Base-by-base conservation (phyloP, 2,113 vertebrate species). In the Sardina pilchardus region DNA sequence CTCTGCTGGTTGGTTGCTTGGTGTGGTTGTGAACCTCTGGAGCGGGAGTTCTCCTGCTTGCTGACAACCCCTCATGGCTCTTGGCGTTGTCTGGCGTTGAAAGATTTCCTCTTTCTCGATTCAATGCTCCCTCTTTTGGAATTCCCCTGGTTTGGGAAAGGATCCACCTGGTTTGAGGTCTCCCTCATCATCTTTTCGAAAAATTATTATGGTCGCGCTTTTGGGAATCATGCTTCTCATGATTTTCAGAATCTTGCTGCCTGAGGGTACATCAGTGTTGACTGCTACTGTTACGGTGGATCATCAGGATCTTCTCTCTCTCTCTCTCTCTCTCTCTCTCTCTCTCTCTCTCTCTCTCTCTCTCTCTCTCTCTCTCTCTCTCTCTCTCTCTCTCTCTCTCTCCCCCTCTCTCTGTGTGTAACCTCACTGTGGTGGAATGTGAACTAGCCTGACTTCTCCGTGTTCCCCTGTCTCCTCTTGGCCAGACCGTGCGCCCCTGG, bases 281-380 rank as follows among this genome's bases (percentile, higher is more conserved):
- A 36, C 71, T 78, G 71, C 71, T 78, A 39, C 30, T 78, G 71
- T 36, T 39, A 78, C 30, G 26, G 71, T 36, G 71, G 30, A 36
- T 34, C 34, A 39, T 78, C 30, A 36, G 71, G 34, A 78, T 36
- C 39, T 12, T 78, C 71, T 78, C 71, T 36, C 71, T 78, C 83
- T 67, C 42, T 84, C 42, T 81, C 48, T 89, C 81, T n/a, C 9
- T 84, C 53, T 63, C 63, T n/a, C 30, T 83, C 50, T 86, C 83
- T 85, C 75, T 30, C 63, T 86, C 81, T 85, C 85, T 85, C 84
- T 87, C 78, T 80, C 85, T 85, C 82, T 81, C 50, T 82, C 82
- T 17, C 84, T 81, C 82, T 75, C 67, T 75, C 67, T 75, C 67
- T 34, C 67, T 75, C 83, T 67, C 42, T 84, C 42, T 81, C 47